Conservation (phyloP, 2,888 invertebrate genomes). For the Labia minor region DNA sequence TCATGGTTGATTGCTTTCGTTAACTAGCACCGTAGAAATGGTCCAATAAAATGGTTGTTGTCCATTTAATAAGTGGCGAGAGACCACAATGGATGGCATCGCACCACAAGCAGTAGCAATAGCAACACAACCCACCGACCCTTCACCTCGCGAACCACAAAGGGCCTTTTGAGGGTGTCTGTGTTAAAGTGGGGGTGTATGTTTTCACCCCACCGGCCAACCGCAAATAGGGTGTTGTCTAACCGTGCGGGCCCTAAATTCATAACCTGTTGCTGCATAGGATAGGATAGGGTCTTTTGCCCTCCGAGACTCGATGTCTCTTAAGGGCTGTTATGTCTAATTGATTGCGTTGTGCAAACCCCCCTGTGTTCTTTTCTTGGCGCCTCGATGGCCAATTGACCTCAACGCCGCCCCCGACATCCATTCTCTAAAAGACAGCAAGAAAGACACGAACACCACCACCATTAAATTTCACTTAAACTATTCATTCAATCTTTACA, state of each 20-base stretch:
- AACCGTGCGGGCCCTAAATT: slow-evolving; percentile 8
- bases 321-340: slow-evolving; percentile 1
- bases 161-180: background rate
- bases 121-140: background rate
- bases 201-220: background rate
- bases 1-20: too few species aligned
- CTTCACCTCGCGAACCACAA: slow-evolving; percentile 13
- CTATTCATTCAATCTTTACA: too few species aligned
- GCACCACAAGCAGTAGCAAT: background rate
- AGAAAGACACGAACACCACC: too few species aligned
- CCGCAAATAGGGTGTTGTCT: slow-evolving; percentile 3
- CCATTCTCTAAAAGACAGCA: background rate
- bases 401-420: background rate
- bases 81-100: background rate
- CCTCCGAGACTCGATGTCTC: background rate
- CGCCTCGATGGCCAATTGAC: background rate
- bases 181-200: background rate
- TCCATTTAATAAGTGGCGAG: background rate
- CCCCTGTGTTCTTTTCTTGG: background rate
- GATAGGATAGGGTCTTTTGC: background rate
- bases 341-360: background rate
- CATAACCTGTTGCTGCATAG: background rate
- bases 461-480: too few species aligned
- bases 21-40: too few species aligned
- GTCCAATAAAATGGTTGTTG: background rate